phyloP scores from a whole-genome alignment of 2,797 vertebrate species.

The Microchirus variegatus region DNA sequence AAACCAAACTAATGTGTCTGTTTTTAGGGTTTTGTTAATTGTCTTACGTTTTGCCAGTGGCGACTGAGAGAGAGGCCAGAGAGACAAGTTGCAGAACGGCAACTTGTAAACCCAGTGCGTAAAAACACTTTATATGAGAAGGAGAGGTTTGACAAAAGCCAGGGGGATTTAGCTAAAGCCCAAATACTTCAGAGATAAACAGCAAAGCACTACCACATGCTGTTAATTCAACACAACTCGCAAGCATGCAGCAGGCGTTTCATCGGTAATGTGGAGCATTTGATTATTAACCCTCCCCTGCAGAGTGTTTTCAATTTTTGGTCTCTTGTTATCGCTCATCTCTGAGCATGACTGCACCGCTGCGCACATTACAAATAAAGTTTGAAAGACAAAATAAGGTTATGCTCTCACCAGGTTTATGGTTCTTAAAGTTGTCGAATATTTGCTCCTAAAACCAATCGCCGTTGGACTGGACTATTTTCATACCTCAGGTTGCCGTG shows the following conservation, averaged over 20 bases:
- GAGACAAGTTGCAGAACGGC: constrained; percentile 55
- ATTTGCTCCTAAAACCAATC: too few species aligned
- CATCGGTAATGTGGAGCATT: constrained; percentile 67
- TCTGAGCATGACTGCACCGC: constrained; percentile 60
- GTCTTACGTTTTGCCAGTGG: constrained; percentile 23
- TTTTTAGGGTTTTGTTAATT: constrained; percentile 46
- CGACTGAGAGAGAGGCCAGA: constrained; percentile 7
- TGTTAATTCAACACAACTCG: constrained; percentile 61
- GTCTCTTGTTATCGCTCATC: constrained; percentile 73
- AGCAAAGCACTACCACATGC: constrained; percentile 68
- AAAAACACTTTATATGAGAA: constrained; percentile 45
- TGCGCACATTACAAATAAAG: constrained; percentile 42
- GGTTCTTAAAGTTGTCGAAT: too few species aligned
- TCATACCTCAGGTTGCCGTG: too few species aligned
- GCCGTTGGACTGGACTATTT: too few species aligned
- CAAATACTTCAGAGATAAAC: constrained; percentile 64
- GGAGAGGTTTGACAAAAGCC: constrained; percentile 60
- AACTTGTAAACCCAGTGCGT: constrained; percentile 44
- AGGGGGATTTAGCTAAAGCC: constrained; percentile 55
- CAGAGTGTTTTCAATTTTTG: constrained; percentile 65
- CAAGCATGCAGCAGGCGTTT: constrained; percentile 54
- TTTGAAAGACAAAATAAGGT: constrained; percentile 36
- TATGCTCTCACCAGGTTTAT: neutral
- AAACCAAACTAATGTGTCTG: constrained; percentile 76
- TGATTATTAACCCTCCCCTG: constrained; percentile 68